A percentile compares a stretch with the other conserved stretches of the same genome.
Conservation (phyloP, 2,888 invertebrate genomes). For the Campoletis raptor region DNA sequence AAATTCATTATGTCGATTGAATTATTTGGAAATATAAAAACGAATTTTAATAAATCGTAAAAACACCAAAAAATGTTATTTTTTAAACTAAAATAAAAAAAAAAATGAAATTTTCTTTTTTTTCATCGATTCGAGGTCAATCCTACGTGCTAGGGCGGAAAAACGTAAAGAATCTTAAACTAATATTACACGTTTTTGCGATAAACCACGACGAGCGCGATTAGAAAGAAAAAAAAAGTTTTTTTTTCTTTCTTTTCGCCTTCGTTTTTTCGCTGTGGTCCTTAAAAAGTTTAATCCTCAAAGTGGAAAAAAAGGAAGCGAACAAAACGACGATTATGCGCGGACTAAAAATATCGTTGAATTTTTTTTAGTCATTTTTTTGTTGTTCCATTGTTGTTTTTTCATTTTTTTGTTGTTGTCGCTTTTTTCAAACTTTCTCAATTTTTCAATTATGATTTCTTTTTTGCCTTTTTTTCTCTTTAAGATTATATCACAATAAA, state of each 20-base stretch:
- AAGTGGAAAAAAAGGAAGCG: not conserved
- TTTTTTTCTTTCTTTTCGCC: slow-evolving; percentile 34
- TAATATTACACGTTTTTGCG: slow-evolving; percentile 28
- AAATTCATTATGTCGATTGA: not conserved
- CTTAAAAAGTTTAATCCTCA: slow-evolving; percentile 3
- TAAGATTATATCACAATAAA: slow-evolving; percentile 83
- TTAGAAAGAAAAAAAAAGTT: slow-evolving; percentile 56
- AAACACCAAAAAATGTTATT: not conserved
- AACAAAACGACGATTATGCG: not conserved
- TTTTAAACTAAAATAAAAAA: not conserved
- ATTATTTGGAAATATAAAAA: too few relatives aligned
- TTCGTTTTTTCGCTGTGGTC: slow-evolving; percentile 21
- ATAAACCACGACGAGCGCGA: slow-evolving; percentile 18
- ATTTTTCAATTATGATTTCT: slow-evolving; percentile 53
- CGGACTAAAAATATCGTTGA: slow-evolving; percentile 12
- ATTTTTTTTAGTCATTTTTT: not conserved
- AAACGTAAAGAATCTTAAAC: slow-evolving; percentile 24
- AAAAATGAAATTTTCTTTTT: not conserved
- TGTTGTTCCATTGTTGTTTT: too few relatives aligned
- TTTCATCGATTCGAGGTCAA: not conserved
- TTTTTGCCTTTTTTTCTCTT: slow-evolving; percentile 45
- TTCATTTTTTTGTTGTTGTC: not conserved
- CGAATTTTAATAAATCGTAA: too few relatives aligned
- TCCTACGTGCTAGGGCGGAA: slow-evolving; percentile 11
- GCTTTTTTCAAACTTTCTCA: slow-evolving; percentile 24